Conservation (phyloP, 2,888 invertebrate species). For the Eueremaeus valkanovi region DNA sequence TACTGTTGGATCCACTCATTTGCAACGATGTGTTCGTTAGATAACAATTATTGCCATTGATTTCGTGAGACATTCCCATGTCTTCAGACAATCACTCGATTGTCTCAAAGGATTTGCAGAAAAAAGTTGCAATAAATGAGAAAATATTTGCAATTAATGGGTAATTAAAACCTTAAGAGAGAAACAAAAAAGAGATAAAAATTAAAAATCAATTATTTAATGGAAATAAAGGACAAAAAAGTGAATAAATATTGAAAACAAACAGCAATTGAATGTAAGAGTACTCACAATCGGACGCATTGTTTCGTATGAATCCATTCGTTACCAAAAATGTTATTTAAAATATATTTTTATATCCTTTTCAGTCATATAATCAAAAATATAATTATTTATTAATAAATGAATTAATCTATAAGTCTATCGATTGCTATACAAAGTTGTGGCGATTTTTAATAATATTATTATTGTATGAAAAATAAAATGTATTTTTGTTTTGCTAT, state of each 20-base stretch:
- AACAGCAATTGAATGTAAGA: not conserved
- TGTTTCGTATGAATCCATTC: too few species aligned
- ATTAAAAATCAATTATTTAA: not conserved
- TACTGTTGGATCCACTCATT: not conserved
- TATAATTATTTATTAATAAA: not conserved
- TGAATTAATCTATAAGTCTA: not conserved
- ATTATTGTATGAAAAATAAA: too few species aligned
- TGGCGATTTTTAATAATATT: too few species aligned
- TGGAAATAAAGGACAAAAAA: not conserved
- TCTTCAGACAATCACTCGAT: not conserved
- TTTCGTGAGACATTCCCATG: conserved; percentile 27
- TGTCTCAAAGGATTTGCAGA: not conserved
- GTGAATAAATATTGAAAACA: not conserved
- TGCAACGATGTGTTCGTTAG: not conserved
- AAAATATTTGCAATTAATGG: too few species aligned
- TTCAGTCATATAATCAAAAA: not conserved
- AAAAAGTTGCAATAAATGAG: too few species aligned
- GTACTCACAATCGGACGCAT: too few species aligned
- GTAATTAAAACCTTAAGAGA: too few species aligned
- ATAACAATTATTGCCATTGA: conserved; percentile 32
- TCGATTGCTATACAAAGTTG: not conserved
- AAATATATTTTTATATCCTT: too few species aligned
- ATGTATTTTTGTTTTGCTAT: too few species aligned
- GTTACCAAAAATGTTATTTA: too few species aligned
- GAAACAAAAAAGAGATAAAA: not conserved